These are phyloP conservation scores for Nymphalis polychloros DNA, from an alignment of 2,888 invertebrate genomes.

Conservation along the genomic window DNA sequence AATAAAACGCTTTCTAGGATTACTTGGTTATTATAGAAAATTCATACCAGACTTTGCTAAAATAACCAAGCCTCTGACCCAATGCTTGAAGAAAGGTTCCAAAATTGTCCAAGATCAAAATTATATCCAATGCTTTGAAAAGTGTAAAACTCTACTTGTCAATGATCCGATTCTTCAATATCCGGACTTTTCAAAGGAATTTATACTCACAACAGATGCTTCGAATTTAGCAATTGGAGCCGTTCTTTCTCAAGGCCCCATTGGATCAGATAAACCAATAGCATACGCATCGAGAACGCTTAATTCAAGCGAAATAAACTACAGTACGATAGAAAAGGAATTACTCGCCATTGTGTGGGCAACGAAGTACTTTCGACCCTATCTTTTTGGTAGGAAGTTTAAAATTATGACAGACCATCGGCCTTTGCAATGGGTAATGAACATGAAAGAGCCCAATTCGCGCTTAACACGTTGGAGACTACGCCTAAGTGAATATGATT, in stretches of 20 bases:
- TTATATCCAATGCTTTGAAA: conserved; percentile 27
- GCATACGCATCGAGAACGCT: too few relatives aligned
- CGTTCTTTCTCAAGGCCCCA: conserved; percentile 30
- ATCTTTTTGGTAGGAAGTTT: too few relatives aligned
- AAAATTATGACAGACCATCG: conserved; percentile 32
- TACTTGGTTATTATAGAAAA: background rate
- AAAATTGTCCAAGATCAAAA: background rate
- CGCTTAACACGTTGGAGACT: conserved; percentile 35
- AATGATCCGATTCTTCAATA: conserved; percentile 9
- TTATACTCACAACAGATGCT: conserved; percentile 21
- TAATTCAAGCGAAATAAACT: too few relatives aligned
- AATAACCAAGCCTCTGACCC: conserved; percentile 9
- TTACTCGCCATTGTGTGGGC: too few relatives aligned
- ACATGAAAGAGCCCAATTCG: conserved; percentile 50
- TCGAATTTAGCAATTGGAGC: conserved; percentile 39
- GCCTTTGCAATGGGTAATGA: conserved; percentile 42
- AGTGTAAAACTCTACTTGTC: conserved; percentile 3
- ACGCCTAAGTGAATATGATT: conserved; percentile 32
- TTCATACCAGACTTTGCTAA: background rate
- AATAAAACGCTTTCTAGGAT: background rate
- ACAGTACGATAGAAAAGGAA: too few relatives aligned
- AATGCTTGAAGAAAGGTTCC: conserved; percentile 32
- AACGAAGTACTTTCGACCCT: too few relatives aligned
- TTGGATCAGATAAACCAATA: too few relatives aligned
- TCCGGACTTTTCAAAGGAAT: conserved; percentile 4